phyloP scores from a whole-genome alignment of 2,888 invertebrate genomes.

The Automeris io region DNA sequence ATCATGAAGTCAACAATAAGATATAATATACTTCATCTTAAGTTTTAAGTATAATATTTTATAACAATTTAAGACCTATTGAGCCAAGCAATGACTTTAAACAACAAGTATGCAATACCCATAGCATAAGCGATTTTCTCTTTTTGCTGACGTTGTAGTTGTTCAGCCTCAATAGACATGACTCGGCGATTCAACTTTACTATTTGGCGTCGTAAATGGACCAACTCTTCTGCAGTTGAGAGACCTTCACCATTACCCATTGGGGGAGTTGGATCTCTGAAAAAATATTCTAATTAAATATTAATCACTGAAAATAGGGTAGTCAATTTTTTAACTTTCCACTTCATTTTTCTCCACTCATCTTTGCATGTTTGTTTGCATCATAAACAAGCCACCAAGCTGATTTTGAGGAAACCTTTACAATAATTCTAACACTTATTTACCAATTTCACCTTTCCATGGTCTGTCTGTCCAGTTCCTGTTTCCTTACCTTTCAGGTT shows the following conservation, averaged over 20 bases:
- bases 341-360: too few species aligned
- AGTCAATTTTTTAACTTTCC: too few species aligned
- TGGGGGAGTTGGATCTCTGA: constrained; percentile 82
- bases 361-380: too few species aligned
- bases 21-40: constrained; percentile 55
- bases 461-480: too few species aligned
- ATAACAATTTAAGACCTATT: constrained; percentile 61
- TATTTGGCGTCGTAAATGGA: constrained; percentile 89
- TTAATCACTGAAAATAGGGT: too few species aligned
- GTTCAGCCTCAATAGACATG: constrained; percentile 91
- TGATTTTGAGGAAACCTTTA: too few species aligned
- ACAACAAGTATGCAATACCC: constrained; percentile 89
- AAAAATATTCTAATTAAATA: constrained; percentile 21
- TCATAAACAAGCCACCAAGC: too few species aligned
- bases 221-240: constrained; percentile 85
- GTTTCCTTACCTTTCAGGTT: too few species aligned
- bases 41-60: constrained; percentile 38
- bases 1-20: constrained; percentile 55
- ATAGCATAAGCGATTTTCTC: constrained; percentile 91
- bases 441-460: too few species aligned
- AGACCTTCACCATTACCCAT: constrained; percentile 80
- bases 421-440: too few species aligned
- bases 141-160: constrained; percentile 88
- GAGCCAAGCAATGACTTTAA: constrained; percentile 91
- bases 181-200: constrained; percentile 92